Conservation (phyloP, 2,797 vertebrate genomes). For the Notamacropus eugenii region DNA sequence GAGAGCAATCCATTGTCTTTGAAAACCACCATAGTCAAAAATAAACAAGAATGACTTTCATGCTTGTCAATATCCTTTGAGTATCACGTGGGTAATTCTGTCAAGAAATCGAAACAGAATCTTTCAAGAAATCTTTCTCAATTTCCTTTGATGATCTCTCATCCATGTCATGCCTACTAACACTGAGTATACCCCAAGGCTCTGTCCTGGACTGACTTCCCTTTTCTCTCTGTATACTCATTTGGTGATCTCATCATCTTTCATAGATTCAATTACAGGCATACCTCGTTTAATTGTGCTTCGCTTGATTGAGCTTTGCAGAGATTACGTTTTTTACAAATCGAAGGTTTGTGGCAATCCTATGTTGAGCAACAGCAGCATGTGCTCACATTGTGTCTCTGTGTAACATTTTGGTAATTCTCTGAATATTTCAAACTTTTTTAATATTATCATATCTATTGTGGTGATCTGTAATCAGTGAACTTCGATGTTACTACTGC, state of each 20-base stretch:
- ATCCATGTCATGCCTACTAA: not conserved
- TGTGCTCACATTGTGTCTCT: not conserved
- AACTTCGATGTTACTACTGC: not conserved
- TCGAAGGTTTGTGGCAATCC: not conserved
- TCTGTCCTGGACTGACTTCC: not conserved
- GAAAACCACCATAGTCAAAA: not conserved
- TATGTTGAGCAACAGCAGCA: not conserved
- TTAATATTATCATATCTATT: not conserved
- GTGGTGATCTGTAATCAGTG: not conserved
- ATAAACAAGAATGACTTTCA: not conserved
- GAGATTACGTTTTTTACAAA: not conserved
- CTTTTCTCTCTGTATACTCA: not conserved
- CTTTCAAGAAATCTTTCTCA: not conserved
- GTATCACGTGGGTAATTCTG: not conserved
- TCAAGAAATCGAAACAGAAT: not conserved
- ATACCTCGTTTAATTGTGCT: not conserved
- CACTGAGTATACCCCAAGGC: not conserved
- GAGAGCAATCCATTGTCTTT: slow-evolving; percentile 2
- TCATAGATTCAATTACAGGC: not conserved
- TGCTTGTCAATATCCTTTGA: not conserved
- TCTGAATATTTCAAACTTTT: not conserved
- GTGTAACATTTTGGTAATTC: not conserved
- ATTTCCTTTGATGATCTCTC: not conserved
- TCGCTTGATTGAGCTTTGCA: not conserved
- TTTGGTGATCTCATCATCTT: not conserved